Base-by-base conservation (phyloP, 2,797 vertebrate genomes). In the Crotalus adamanteus region DNA sequence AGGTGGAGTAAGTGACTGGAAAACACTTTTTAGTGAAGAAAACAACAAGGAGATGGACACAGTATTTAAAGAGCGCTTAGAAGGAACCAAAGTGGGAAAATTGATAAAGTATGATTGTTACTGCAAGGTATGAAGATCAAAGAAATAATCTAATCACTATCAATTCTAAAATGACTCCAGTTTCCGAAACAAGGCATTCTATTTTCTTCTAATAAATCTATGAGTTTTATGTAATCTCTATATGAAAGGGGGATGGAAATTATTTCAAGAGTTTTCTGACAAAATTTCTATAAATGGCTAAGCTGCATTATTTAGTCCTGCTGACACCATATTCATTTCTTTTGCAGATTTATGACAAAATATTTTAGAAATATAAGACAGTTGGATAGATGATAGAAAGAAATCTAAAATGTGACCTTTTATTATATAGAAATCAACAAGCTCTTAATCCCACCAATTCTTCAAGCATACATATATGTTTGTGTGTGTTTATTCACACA, bases 1-100 rank as follows among this genome's bases (percentile, higher is more conserved):
- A 98, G 98, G 98, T 90, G 97, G 97, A 89, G 95, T 98, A 31
- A 98, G 98, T 69, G 98, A 98, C 94, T 98, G 98, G 98, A 98
- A 95, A 96, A 97, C 96, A 87, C 94, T 98, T 88, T 98, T 98
- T 69, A 97, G 88, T 42, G 94, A 97, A 73, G 96, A 97, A 65
- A 98, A 98, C 95, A 98, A 96, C 92, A 85, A 63, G 87, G 96
- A 97, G 96, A 97, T 98, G 98, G 98, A 98, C 86, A 93, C 97
- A 47, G 96, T 95, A 93, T 98, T 98, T 96, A 92, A 95, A 89
- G 94, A 96, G 28, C 95, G 93, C 47, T 96, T 98, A 94, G 97
- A 94, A 86, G 98, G 97, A 94, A 98, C 98, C 57, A 95, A 94
- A 14, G 90, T 98, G 26, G 98, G 97, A 93, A 93, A 85, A 13